Evolutionary conservation across 2,113 vertebrate genomes (phyloP).

Genomic region (Xiphias gladius): DNA sequence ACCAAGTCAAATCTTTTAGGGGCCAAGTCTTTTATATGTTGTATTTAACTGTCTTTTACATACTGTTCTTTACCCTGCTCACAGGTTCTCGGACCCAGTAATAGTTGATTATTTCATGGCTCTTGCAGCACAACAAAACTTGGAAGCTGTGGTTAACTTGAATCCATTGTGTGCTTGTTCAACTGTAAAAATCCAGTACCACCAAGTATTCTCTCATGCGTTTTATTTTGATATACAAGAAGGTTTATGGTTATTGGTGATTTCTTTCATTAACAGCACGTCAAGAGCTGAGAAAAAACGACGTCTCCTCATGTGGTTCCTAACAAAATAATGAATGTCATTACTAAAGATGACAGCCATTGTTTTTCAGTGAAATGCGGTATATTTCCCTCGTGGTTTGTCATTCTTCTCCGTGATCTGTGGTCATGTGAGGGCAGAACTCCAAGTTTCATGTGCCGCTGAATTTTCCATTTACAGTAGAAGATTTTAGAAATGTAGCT

Average conservation of each 20-base stretch:
- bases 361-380: not conserved
- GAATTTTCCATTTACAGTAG: not conserved
- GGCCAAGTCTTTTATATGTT: not conserved
- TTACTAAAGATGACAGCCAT: not conserved
- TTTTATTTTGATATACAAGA: not conserved
- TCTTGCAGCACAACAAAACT: not conserved
- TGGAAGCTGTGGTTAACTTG: not conserved
- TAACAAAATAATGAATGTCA: not conserved
- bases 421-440: not conserved
- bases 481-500: not conserved
- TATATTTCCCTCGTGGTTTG: not conserved
- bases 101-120: not conserved
- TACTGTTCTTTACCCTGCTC: not conserved
- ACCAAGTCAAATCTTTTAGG: not conserved
- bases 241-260: not conserved
- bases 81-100: not conserved
- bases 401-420: not conserved
- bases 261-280: not conserved
- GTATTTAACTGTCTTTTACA: not conserved
- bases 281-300: not conserved
- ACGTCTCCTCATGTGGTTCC: not conserved
- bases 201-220: not conserved
- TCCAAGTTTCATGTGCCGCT: not conserved
- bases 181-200: not conserved
- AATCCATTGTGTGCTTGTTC: not conserved